These are phyloP conservation scores for Chrosomus eos DNA, from an alignment of 2,797 vertebrate genomes.

Conservation along the genomic window DNA sequence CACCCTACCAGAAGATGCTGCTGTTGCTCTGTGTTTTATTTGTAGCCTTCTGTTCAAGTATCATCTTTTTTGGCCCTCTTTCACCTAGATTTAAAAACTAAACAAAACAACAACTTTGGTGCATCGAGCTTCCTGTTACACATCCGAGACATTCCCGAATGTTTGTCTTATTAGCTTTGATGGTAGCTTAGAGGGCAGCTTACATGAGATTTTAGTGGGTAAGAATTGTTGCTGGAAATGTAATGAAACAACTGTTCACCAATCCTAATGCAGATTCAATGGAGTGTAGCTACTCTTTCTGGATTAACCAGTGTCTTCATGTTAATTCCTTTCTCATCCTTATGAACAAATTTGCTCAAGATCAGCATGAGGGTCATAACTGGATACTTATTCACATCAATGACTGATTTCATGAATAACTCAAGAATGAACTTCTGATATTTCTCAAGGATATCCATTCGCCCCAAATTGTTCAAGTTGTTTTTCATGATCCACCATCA, in stretches of 20 bases:
- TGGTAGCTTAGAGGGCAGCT: constrained; percentile 17
- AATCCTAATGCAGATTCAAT: constrained; percentile 23
- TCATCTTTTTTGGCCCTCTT: neutral
- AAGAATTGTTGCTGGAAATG: constrained; percentile 27
- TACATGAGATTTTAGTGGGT: constrained; percentile 6
- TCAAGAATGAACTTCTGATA: neutral
- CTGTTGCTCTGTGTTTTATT: constrained; percentile 60
- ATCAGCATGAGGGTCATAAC: neutral
- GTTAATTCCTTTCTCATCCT: neutral
- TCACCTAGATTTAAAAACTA: neutral
- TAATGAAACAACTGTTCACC: constrained; percentile 1
- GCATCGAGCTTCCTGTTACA: constrained; percentile 22
- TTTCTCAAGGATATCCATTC: neutral
- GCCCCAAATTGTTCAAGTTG: neutral
- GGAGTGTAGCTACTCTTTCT: neutral
- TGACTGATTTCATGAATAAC: neutral
- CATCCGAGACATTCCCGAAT: constrained; percentile 35
- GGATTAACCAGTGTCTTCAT: neutral
- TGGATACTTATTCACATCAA: neutral
- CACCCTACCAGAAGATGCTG: constrained; percentile 64
- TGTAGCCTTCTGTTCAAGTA: neutral
- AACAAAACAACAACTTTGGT: neutral
- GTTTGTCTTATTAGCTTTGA: constrained; percentile 43
- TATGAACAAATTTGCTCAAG: neutral
- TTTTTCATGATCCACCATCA: too few relatives aligned